Percentiles rank a stretch among this genome's conserved stretches.
These are phyloP conservation scores for Helicoverpa armigera DNA, from an alignment of 1,140 invertebrate genomes.

Conservation along the genomic window DNA sequence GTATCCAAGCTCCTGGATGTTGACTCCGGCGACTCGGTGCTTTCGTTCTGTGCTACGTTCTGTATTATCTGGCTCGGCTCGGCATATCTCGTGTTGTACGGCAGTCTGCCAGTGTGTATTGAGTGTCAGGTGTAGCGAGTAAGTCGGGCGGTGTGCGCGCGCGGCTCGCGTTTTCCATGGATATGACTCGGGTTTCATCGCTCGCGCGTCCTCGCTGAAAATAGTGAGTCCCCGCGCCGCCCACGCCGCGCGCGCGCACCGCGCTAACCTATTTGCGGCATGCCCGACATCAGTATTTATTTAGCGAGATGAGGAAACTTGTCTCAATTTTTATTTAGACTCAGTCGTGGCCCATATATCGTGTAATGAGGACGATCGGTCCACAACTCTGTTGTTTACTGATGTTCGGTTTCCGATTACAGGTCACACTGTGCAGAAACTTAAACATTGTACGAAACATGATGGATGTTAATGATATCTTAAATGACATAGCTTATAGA, in stretches of 20 bases:
- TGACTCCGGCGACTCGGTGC: slow-evolving; percentile 54
- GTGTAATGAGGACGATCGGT: slow-evolving; percentile 69
- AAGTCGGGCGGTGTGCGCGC: slow-evolving; percentile 47
- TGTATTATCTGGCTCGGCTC: slow-evolving; percentile 40
- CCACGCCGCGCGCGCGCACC: slow-evolving; percentile 60
- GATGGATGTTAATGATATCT: slow-evolving; percentile 6
- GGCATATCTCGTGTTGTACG: slow-evolving; percentile 32
- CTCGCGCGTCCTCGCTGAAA: slow-evolving; percentile 80
- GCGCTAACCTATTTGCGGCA: slow-evolving; percentile 80
- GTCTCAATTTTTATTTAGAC: slow-evolving; percentile 78
- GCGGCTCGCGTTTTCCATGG: slow-evolving; percentile 56
- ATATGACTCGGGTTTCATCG: slow-evolving; percentile 82
- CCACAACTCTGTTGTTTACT: slow-evolving; percentile 36
- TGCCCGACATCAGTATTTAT: slow-evolving; percentile 80
- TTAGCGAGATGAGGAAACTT: slow-evolving; percentile 83
- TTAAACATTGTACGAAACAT: background rate
- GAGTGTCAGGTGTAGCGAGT: slow-evolving; percentile 29
- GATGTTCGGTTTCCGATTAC: slow-evolving; percentile 53
- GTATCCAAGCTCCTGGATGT: slow-evolving; percentile 74
- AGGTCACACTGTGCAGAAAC: background rate
- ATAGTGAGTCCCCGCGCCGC: slow-evolving; percentile 73
- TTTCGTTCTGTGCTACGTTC: slow-evolving; percentile 49
- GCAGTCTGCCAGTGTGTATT: slow-evolving; percentile 37
- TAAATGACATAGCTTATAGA: background rate
- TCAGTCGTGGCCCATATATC: slow-evolving; percentile 76